Percentiles rank a stretch among this genome's conserved stretches.
phyloP scores from a whole-genome alignment of 1,140 invertebrate genomes.

The Conus ventricosus region DNA sequence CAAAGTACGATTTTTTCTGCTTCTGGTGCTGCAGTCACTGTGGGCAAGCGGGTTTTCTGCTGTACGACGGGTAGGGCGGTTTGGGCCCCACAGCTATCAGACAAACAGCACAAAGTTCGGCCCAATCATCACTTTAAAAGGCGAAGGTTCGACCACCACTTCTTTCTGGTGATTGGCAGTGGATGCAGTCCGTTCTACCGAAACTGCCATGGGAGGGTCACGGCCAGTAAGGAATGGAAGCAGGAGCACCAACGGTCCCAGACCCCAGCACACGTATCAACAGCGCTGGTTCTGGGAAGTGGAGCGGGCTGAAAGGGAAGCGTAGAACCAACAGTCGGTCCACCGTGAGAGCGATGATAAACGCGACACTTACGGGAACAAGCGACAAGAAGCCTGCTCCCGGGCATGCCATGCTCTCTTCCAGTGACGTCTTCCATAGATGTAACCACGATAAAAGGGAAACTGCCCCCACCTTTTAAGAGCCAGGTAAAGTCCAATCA shows the following conservation, averaged over 20 bases:
- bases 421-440: constrained; percentile 55
- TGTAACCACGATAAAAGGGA: constrained; percentile 55
- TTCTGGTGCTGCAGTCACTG: neutral
- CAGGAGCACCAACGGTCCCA: constrained; percentile 41
- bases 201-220: constrained; percentile 37
- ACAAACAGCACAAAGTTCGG: constrained; percentile 50
- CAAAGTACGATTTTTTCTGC: neutral
- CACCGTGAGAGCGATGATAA: constrained; percentile 59
- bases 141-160: constrained; percentile 44
- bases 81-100: constrained; percentile 48
- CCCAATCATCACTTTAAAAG: constrained; percentile 45
- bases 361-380: constrained; percentile 61
- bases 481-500: constrained; percentile 65
- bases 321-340: constrained; percentile 59
- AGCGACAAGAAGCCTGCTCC: constrained; percentile 58
- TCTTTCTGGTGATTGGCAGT: constrained; percentile 43
- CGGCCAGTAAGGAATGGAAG: constrained; percentile 33
- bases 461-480: constrained; percentile 62
- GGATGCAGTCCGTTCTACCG: constrained; percentile 48
- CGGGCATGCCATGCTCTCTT: constrained; percentile 50
- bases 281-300: constrained; percentile 34
- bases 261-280: constrained; percentile 11
- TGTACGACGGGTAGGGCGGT: constrained; percentile 36
- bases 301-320: constrained; percentile 52
- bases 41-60: neutral